A percentile compares a stretch with the other conserved stretches of the same genome.
Evolutionary conservation across 2,888 invertebrate genomes (phyloP).

Genomic region (Scotopteryx bipunctaria): DNA sequence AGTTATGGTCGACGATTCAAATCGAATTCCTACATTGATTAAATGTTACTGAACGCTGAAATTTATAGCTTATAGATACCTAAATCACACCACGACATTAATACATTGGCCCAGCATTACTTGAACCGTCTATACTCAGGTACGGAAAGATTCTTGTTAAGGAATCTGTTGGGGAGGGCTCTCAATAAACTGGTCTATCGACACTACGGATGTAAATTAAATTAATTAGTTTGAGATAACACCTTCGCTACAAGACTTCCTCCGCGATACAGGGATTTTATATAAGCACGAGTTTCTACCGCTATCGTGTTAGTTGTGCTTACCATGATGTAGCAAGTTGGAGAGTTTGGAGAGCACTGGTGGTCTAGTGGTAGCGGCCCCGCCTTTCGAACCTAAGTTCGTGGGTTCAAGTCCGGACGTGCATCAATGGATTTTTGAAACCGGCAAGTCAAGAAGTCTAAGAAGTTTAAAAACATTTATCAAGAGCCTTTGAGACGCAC

Average conservation of each 20-base stretch:
- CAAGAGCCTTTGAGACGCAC: too few relatives aligned
- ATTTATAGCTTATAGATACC: conserved; percentile 29
- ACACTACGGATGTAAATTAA: conserved; percentile 55
- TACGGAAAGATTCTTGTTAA: conserved; percentile 16
- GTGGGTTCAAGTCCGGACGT: too few relatives aligned
- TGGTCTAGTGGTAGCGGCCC: too few relatives aligned
- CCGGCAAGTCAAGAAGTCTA: too few relatives aligned
- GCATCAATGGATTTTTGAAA: too few relatives aligned
- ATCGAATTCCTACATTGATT: conserved; percentile 15
- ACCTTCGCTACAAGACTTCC: conserved; percentile 33
- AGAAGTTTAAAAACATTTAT: too few relatives aligned
- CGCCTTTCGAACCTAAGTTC: too few relatives aligned
- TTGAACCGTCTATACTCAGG: conserved; percentile 35
- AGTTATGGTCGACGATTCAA: conserved; percentile 9
- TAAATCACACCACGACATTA: conserved; percentile 58
- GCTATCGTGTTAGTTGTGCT: too few relatives aligned
- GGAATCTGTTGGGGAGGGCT: conserved; percentile 31
- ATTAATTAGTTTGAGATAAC: conserved; percentile 64
- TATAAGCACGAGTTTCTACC: too few relatives aligned
- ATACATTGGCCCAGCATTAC: conserved; percentile 48
- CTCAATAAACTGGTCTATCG: conserved; percentile 41
- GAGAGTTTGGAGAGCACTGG: too few relatives aligned
- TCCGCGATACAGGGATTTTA: too few relatives aligned
- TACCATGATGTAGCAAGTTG: too few relatives aligned
- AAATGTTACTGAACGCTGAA: conserved; percentile 22